These are phyloP conservation scores for Loxodonta africana DNA, from an alignment of 2,113 vertebrate genomes.

Conservation along the genomic window DNA sequence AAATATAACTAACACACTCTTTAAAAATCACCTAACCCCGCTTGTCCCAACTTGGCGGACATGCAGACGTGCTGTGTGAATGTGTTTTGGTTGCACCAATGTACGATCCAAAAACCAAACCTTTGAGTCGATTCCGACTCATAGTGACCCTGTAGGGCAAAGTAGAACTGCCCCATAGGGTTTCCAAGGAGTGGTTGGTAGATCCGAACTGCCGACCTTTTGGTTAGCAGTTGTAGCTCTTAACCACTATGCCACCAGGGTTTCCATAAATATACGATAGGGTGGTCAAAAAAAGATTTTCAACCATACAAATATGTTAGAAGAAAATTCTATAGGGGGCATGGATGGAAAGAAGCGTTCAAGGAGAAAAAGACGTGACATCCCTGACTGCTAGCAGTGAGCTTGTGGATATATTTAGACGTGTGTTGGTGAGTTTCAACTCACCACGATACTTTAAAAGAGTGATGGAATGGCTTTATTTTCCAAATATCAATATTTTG, in stretches of 20 bases:
- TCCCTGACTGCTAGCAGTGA: background rate
- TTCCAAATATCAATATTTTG: background rate
- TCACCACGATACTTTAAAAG: background rate
- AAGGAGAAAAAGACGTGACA: background rate
- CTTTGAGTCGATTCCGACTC: no score
- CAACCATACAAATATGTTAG: background rate
- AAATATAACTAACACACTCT: background rate
- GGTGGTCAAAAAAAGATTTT: background rate
- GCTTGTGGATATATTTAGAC: background rate
- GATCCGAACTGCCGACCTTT: no score
- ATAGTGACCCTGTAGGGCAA: no score
- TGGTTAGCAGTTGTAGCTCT: no score
- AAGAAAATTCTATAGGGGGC: background rate
- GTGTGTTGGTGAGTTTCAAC: slow-evolving; percentile 13
- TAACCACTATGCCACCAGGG: no score
- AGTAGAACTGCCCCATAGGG: no score
- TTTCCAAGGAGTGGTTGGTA: no score
- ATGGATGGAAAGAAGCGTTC: background rate
- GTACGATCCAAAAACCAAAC: background rate
- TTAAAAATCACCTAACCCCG: background rate
- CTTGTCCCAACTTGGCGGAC: background rate
- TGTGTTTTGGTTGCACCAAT: background rate
- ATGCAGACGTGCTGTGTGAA: background rate
- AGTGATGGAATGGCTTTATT: background rate
- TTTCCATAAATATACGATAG: background rate